Base-by-base conservation (phyloP, 1,140 invertebrate genomes). In the Hypsibius dujardini region DNA sequence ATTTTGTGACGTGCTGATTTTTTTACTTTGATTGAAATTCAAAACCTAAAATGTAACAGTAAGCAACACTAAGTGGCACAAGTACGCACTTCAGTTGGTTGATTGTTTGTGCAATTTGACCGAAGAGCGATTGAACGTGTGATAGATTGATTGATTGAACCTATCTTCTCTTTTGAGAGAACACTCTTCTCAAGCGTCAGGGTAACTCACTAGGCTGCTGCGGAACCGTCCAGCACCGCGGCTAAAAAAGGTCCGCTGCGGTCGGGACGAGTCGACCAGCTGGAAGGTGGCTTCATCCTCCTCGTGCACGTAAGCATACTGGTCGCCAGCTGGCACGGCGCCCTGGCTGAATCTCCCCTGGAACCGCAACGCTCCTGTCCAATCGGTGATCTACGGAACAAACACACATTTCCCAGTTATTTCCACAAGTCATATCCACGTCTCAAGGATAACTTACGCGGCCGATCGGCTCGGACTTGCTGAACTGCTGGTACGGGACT, bases 221-320 rank as follows among this genome's bases (percentile, higher is more conserved):
- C 62, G 62, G 12, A 67, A 45, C 12, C 62, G 62, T 15, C 62
- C 62, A 12, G 42, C 62, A 15, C 62, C 62, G 7, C 62, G 62
- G 42, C 12, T 67, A 42, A 15, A 67, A 42, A 15, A 67, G 12
- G 62, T 90, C 76, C 92, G 90, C 1, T 90, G 86, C 28, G 60
- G 50, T 47, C 90, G 85, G 1, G 92, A 89, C 0, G 92, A 95
- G 77, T 96, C 93, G 74, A 98, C 94, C 79, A 97, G 80, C 77
- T 97, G 93, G 84, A 97, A 98, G n/a, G 90, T 91, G 73, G 88
- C 93, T 80, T 98, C 94, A 81, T 98, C 94, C 78, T 98, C 94
- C 76, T 97, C 93, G 77, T 97, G 94, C 78, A 90, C 95, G 77
- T 97, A 98, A 1, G 94, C 89, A 83, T 97, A 97, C 76, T 95